Evolutionary conservation across 2,888 invertebrate genomes (phyloP), one percentile per base, ranked within the genome.

Genomic region (Fissipunctia ypsillon): DNA sequence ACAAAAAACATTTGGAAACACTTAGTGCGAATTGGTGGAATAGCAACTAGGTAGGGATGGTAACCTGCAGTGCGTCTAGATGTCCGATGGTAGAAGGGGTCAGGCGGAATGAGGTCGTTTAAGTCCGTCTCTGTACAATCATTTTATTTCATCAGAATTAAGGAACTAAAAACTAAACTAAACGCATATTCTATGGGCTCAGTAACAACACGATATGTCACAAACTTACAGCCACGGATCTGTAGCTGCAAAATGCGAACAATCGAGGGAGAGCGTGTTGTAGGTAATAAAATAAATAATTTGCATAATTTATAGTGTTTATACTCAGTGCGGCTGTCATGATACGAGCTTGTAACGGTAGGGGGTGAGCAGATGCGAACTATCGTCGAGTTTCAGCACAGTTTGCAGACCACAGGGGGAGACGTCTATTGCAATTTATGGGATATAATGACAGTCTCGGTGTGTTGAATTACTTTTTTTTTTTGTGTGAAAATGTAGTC

Each of bases 291-390:
- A 85, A 87, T 85, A 81, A 74, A 82, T 80, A 76, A 86, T 87
- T 86, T 87, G 79, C 86, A 85, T 86, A 87, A 86, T 87, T 81
- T 87, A 86, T 85, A 61, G 77, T 84, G 80, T 81, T 84, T 84
- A n/a, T n/a, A 69, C 79, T 70, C 56, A 67, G 71, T 72, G 73
- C n/a, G 81, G 76, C 50, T 76, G 76, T 84, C 76, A 80, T 59
- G 84, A 84, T 80, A 80, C 65, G 28, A 64, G 35, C 54, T 5
- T 52, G 60, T 19, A 57, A 45, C 22, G 56, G 65, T 71, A n/a
- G 72, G 68, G 75, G 59, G 73, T 66, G 57, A 66, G 84, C 84
- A 81, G 81, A 84, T 75, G 84, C 35, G 65, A 52, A 84, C 80
- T 80, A 84, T 75, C 54, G 70, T 28, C 65, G 65, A 48, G 35